phyloP scores from a whole-genome alignment of 2,888 invertebrate genomes.

The Linhomoeus sp. region DNA sequence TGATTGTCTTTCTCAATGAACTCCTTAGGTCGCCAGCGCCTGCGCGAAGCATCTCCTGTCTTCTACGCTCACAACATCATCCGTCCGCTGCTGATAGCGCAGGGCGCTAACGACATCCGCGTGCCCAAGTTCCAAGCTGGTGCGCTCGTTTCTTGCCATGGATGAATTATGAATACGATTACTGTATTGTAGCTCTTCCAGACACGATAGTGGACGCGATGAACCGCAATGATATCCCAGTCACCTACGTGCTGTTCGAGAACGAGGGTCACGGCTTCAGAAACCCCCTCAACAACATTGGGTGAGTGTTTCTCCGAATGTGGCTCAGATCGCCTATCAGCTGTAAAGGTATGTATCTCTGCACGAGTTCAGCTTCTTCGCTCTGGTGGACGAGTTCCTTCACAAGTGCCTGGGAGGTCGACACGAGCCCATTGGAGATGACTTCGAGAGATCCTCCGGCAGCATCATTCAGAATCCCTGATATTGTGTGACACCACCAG shows the following conservation, averaged over 20 bases:
- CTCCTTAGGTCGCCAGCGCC: neutral
- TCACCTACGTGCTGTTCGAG: neutral
- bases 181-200: too few species aligned
- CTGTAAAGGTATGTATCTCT: too few species aligned
- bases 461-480: too few species aligned
- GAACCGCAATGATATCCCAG: neutral
- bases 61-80: neutral
- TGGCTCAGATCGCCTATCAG: too few species aligned
- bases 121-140: conserved; percentile 22
- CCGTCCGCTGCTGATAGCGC: conserved; percentile 22
- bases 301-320: too few species aligned
- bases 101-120: conserved; percentile 25
- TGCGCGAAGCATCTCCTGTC: neutral
- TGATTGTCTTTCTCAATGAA: too few species aligned
- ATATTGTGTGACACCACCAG: too few species aligned
- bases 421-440: neutral
- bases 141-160: neutral
- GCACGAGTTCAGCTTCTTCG: neutral
- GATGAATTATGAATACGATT: too few species aligned
- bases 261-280: conserved; percentile 1
- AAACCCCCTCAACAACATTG: too few species aligned
- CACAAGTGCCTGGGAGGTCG: conserved; percentile 2
- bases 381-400: conserved; percentile 2
- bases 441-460: neutral
- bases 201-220: neutral